Base-by-base conservation (phyloP, 2,113 vertebrate species). In the Zosterops hypoxanthus region DNA sequence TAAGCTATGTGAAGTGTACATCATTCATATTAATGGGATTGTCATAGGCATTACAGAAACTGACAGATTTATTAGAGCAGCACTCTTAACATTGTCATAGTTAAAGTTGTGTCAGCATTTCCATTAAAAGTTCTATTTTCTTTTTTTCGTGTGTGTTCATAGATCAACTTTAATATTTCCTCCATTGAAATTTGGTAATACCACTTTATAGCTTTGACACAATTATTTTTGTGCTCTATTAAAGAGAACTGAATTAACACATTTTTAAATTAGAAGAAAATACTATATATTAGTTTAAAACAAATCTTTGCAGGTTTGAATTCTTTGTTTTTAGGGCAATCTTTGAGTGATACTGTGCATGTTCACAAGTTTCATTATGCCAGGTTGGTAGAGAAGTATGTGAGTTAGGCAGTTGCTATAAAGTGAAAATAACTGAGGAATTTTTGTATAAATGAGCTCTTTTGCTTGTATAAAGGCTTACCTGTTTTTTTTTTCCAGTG, bases 11-110 rank as follows among this genome's bases (percentile, higher is more conserved):
- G 96, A 97, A 96, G 96, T 97, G 95, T 93, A 34, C 95, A 98
- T 98, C 97, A 97, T 98, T 98, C 97, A 98, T 98, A 97, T 97
- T 98, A 98, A 98, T 98, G 97, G 97, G 84, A 94, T 98, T 98
- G 97, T 98, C 97, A 92, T 91, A 96, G 96, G 95, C 92, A 91
- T 97, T 97, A 96, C 91, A 94, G 97, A 96, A 97, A 96, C 81
- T 94, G 98, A 98, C 98, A 98, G 98, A 98, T 97, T 97, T 98
- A 98, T 98, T 97, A 94, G 19, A 95, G 90, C 59, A 82, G 80
- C 3, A 9, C 84, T 36, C 86, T 94, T 96, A 94, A 94, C 84
- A 79, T 79, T 96, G 92, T 94, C 96, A 92, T 95, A 86, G 93
- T 95, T 97, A 93, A 95, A 88, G 59, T 95, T 98, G 92, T 97